Evolutionary conservation across 2,113 vertebrate genomes (phyloP).

Genomic region (Dasyprocta punctata): DNA sequence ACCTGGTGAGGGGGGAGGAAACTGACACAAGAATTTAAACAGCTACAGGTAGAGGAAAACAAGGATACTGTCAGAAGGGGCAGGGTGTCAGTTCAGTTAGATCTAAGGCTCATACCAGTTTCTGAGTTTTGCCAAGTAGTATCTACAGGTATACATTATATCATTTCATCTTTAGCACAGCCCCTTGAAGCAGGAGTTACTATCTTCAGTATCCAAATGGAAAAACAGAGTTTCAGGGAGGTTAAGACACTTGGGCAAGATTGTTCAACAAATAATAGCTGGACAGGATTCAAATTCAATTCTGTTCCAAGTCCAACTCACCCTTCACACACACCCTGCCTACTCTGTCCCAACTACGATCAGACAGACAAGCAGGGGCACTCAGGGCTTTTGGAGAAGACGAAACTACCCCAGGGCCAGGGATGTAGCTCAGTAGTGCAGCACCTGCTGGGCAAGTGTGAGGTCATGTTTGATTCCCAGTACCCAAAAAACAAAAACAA

Average conservation of each 20-base stretch:
- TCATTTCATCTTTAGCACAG: background rate
- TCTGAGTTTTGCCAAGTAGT: background rate
- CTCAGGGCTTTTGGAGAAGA: background rate
- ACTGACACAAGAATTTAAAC: background rate
- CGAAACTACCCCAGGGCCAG: background rate
- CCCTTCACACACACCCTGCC: background rate
- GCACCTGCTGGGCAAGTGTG: too few species aligned
- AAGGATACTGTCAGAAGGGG: background rate
- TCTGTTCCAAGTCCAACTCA: background rate
- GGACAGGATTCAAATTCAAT: background rate
- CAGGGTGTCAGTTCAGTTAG: background rate
- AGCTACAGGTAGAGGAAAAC: background rate
- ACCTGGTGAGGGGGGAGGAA: background rate
- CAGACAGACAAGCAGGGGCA: background rate
- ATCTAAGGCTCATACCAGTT: background rate
- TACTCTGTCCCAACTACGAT: background rate
- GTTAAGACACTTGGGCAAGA: background rate
- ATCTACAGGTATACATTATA: fast-evolving
- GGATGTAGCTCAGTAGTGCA: too few species aligned
- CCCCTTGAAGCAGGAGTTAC: background rate
- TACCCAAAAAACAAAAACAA: too few species aligned
- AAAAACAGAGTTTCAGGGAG: background rate
- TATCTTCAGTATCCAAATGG: background rate
- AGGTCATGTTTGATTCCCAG: too few species aligned
- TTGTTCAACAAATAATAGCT: background rate